Base-by-base conservation (phyloP, 1,140 invertebrate species). In the Zaprionus capensis region DNA sequence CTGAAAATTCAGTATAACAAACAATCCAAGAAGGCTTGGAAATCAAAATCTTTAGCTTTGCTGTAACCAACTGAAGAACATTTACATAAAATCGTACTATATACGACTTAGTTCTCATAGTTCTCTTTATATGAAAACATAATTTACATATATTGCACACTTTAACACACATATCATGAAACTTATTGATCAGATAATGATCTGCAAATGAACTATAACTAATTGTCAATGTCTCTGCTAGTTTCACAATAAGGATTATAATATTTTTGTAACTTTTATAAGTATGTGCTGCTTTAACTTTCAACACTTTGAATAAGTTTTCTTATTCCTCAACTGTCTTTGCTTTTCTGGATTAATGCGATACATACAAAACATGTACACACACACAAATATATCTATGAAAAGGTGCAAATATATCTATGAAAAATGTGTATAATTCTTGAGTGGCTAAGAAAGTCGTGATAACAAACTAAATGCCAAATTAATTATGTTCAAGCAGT, bases 281-380 rank as follows among this genome's bases (percentile, higher is more conserved):
- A 9, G 6, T 56, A 15, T 7, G 2, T 49, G 7, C 7, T 49
- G 0, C 11, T 22, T 49, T 49, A 11, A 57, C 1, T 49, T 31
- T 6, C 11, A 63, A 28, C 12, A n/a, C 14, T 63, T 46, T 2
- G 24, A 22, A 61, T 26, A 7, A 5, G 5, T 56, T 11, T 24
- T 41, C n/a, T 53, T 22, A 1, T 28, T 51, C n/a, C 51, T 72
- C 9, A 53, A 17, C 7, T 53, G 15, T 14, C 36, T 11, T 55
- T 20, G 17, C 61, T 46, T 41, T 71, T 75, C 46, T 71, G 61
- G 61, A 46, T 71, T 76, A 76, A 59, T 34, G 68, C 26, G 24
- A 76, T 71, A 58, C 59, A 75, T 46, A 71, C 73, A 58, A 38
- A 63, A 58, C 61, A 46, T 57, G 28, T 69, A 74, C 26, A 67